These are phyloP conservation scores for Sphaerophoria rueppellii DNA, from an alignment of 2,888 invertebrate genomes.

Conservation along the genomic window DNA sequence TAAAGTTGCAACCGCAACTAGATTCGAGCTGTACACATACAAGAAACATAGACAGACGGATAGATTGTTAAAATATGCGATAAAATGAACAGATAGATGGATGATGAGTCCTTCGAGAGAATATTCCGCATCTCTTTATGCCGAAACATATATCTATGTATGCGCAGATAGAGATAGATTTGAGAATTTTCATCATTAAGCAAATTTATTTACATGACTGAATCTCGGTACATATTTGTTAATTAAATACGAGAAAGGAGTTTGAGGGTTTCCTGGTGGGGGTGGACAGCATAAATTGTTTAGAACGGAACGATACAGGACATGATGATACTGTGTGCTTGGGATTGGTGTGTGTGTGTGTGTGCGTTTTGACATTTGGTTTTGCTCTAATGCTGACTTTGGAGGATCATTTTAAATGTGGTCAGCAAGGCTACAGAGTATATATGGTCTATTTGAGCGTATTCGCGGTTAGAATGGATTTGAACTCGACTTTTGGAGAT, in stretches of 20 bases:
- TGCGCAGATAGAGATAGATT: constrained; percentile 20
- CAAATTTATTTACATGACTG: constrained; percentile 73
- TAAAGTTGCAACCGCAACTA: constrained; percentile 89
- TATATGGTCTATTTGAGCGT: constrained; percentile 60
- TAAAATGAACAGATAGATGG: constrained; percentile 31
- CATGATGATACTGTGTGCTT: neutral
- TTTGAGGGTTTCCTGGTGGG: constrained; percentile 4
- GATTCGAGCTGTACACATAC: constrained; percentile 80
- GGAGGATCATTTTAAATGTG: constrained; percentile 59
- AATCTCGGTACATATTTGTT: constrained; percentile 72
- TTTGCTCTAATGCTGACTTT: constrained; percentile 53
- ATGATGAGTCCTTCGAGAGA: constrained; percentile 38
- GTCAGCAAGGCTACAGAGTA: constrained; percentile 4
- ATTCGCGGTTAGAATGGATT: constrained; percentile 69
- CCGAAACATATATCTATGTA: neutral
- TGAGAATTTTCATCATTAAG: constrained; percentile 72
- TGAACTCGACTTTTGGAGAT: constrained; percentile 55
- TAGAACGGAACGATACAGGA: constrained; percentile 9
- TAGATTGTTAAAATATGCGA: constrained; percentile 2
- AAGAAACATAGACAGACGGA: constrained; percentile 14
- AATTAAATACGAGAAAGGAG: constrained; percentile 67
- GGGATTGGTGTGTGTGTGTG: neutral
- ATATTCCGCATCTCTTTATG: neutral
- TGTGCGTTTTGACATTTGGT: constrained; percentile 38
- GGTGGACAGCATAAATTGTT: neutral